Conservation (phyloP, 2,113 vertebrate species). For the Lontra canadensis region DNA sequence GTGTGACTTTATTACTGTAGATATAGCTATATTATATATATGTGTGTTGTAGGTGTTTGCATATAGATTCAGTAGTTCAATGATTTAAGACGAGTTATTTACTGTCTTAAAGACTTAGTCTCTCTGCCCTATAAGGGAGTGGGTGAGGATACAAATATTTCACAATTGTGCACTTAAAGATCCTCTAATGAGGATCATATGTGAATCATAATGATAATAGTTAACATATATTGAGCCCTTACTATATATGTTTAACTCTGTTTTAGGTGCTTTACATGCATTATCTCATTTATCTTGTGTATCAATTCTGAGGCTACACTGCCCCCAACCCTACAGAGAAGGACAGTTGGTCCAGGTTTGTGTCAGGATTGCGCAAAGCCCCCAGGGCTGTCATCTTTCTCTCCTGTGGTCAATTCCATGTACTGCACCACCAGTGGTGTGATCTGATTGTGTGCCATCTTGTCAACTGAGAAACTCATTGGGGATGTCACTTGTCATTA, state of each 20-base stretch:
- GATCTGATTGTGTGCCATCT: not conserved
- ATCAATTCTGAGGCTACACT: not conserved
- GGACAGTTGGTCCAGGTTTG: too few species aligned
- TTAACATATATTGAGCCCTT: not conserved
- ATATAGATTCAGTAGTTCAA: not conserved
- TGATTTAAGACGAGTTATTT: not conserved
- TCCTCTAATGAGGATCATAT: not conserved
- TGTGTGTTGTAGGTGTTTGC: not conserved
- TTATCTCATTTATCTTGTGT: not conserved
- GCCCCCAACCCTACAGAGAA: rapidly evolving
- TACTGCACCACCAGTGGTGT: rapidly evolving
- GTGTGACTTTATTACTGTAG: not conserved
- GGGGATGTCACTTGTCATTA: not conserved
- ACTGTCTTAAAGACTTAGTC: not conserved
- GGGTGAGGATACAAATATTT: not conserved
- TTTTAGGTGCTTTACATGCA: not conserved
- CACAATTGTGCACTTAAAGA: not conserved
- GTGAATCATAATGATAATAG: not conserved
- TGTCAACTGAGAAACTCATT: not conserved
- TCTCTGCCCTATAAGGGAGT: not conserved
- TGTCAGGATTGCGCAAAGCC: not conserved
- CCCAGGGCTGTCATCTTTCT: rapidly evolving
- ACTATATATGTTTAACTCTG: not conserved
- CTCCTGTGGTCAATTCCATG: rapidly evolving
- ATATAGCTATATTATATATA: not conserved